phyloP scores from a whole-genome alignment of 2,888 invertebrate genomes.

The Mystacides longicornis region DNA sequence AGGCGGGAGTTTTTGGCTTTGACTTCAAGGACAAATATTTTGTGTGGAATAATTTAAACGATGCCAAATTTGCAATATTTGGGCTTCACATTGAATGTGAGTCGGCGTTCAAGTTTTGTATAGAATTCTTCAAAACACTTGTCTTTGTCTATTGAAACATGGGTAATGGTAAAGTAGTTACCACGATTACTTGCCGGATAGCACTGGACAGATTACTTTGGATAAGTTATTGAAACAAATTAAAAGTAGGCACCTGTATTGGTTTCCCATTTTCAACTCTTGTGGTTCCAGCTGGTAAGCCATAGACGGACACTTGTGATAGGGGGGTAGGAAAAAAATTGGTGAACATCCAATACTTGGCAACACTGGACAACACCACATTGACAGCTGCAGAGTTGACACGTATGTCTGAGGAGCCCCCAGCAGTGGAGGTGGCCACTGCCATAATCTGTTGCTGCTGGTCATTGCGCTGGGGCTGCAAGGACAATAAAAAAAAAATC shows the following conservation, averaged over 20 bases:
- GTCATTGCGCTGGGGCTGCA: slow-evolving; percentile 31
- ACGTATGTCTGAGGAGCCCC: slow-evolving; percentile 29
- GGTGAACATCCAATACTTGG: slow-evolving; percentile 79
- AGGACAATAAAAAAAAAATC: slow-evolving; percentile 7
- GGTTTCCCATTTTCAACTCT: slow-evolving; percentile 56
- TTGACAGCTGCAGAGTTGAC: slow-evolving; percentile 59
- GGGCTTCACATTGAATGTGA: too few relatives aligned
- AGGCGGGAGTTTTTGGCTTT: too few relatives aligned
- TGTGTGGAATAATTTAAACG: too few relatives aligned
- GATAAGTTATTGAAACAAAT: too few relatives aligned
- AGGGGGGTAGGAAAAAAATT: slow-evolving; percentile 71
- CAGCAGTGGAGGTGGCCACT: background rate
- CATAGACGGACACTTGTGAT: slow-evolving; percentile 67
- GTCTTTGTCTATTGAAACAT: too few relatives aligned
- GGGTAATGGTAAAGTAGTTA: too few relatives aligned
- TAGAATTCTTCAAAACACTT: too few relatives aligned
- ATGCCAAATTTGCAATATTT: too few relatives aligned
- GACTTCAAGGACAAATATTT: too few relatives aligned
- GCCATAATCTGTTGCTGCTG: slow-evolving; percentile 47
- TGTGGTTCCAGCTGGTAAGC: slow-evolving; percentile 51
- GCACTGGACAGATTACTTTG: too few relatives aligned
- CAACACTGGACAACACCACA: slow-evolving; percentile 67
- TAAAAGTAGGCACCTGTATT: slow-evolving; percentile 56
- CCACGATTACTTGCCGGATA: too few relatives aligned
- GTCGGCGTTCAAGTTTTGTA: too few relatives aligned